These are phyloP conservation scores for Sphaerophoria taeniata DNA, from an alignment of 2,888 invertebrate genomes.

Conservation along the genomic window DNA sequence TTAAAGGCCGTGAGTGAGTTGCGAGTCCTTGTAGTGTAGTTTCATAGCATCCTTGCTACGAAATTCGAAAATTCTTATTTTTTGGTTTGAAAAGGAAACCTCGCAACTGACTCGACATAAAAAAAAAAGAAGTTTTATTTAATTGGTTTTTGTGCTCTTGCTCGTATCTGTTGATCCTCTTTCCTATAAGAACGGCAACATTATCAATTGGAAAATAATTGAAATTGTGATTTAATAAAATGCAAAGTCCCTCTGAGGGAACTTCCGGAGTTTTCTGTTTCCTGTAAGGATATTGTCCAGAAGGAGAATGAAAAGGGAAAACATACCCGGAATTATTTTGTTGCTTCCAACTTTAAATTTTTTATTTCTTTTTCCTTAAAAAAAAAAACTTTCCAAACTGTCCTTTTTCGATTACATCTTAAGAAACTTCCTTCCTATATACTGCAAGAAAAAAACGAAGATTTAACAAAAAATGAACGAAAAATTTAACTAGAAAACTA, in stretches of 20 bases:
- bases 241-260: conserved; percentile 36
- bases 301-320: not conserved
- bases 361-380: too few species aligned
- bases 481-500: not conserved
- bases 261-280: conserved; percentile 15
- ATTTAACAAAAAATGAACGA: not conserved
- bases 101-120: not conserved
- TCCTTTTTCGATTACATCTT: too few species aligned
- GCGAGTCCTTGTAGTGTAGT: conserved; percentile 7
- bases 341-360: too few species aligned
- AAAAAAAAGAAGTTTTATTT: not conserved
- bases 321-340: too few species aligned
- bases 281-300: not conserved
- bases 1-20: not conserved
- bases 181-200: not conserved
- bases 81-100: not conserved
- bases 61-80: conserved; percentile 4
- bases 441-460: not conserved
- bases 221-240: conserved; percentile 65
- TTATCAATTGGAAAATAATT: conserved; percentile 65
- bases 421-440: not conserved
- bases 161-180: conserved; percentile 27
- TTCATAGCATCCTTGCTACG: conserved; percentile 13
- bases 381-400: too few species aligned
- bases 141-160: not conserved